Conservation (phyloP, 2,113 vertebrate genomes). For the Sapayoa aenigma region DNA sequence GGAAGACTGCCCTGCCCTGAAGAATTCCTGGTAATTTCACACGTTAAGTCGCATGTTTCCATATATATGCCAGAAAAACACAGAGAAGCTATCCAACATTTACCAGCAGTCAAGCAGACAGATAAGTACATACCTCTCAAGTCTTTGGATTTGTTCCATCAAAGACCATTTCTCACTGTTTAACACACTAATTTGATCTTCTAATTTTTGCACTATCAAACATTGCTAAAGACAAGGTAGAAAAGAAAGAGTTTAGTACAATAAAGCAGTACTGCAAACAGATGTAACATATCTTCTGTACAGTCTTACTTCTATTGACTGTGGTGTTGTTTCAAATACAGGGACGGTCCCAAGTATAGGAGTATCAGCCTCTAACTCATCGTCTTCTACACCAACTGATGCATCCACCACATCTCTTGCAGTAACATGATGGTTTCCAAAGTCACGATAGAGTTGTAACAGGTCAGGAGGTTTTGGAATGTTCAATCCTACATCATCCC, state of each 20-base stretch:
- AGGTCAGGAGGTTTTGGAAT: conserved; percentile 96
- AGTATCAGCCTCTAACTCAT: conserved; percentile 79
- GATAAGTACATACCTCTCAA: conserved; percentile 84
- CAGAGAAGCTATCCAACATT: neutral
- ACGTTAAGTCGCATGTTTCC: neutral
- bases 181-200: conserved; percentile 92
- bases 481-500: conserved; percentile 98
- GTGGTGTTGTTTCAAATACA: conserved; percentile 66
- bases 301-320: conserved; percentile 71
- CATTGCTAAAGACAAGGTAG: conserved; percentile 79
- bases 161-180: conserved; percentile 91
- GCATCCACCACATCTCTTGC: conserved; percentile 81
- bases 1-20: neutral
- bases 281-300: neutral
- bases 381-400: conserved; percentile 85
- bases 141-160: conserved; percentile 90
- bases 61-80: neutral
- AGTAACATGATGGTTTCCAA: conserved; percentile 80
- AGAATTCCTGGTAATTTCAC: neutral
- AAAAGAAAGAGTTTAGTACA: conserved; percentile 46
- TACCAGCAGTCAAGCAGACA: neutral
- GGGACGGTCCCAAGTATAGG: conserved; percentile 53
- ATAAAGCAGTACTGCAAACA: neutral
- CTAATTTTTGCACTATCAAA: conserved; percentile 90
- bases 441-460: conserved; percentile 92